Percentiles rank a stretch among this genome's conserved stretches.
Conservation (phyloP, 2,888 invertebrate species). For the Sesamia inferens region DNA sequence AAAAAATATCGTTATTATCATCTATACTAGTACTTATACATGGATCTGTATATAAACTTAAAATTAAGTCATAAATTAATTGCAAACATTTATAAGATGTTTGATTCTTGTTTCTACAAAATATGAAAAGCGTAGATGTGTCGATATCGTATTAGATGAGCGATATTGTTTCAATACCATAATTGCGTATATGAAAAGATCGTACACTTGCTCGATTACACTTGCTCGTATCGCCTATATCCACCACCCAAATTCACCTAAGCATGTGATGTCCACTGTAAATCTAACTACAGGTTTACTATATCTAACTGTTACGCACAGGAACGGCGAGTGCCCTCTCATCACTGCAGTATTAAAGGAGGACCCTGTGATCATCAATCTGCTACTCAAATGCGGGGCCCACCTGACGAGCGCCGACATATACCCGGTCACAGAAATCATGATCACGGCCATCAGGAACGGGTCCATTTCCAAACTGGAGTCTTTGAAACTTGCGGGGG, state of each 20-base stretch:
- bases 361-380: constrained; percentile 91
- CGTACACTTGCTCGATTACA: too few relatives aligned
- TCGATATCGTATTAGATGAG: too few relatives aligned
- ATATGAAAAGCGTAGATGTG: too few relatives aligned
- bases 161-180: too few relatives aligned
- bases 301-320: constrained; percentile 14
- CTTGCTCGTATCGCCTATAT: not conserved
- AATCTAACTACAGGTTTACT: not conserved
- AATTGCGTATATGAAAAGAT: too few relatives aligned
- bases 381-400: constrained; percentile 94
- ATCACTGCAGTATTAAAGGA: constrained; percentile 92
- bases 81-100: too few relatives aligned
- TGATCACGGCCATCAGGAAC: constrained; percentile 91
- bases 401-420: constrained; percentile 91
- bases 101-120: too few relatives aligned
- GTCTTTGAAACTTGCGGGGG: constrained; percentile 92
- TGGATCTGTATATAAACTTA: too few relatives aligned
- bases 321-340: constrained; percentile 92
- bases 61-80: too few relatives aligned
- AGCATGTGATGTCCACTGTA: not conserved
- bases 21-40: too few relatives aligned
- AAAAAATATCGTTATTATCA: too few relatives aligned
- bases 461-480: constrained; percentile 90
- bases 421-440: constrained; percentile 91
- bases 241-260: not conserved